Percentiles rank a stretch among this genome's conserved stretches.
Conservation (phyloP, 2,888 invertebrate species). For the Pheosia tremula region DNA sequence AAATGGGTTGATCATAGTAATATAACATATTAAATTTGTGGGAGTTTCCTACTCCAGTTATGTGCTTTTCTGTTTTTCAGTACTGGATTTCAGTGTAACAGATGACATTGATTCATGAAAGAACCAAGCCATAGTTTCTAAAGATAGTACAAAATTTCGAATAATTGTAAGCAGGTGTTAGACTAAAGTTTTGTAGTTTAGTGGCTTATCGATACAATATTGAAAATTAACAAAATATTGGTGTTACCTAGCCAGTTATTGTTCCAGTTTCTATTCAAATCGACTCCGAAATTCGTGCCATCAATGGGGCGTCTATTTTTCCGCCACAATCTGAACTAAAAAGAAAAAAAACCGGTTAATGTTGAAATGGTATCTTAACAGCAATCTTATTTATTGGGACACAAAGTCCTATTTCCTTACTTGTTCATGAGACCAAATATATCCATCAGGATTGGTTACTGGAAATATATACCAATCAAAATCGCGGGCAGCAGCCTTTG, state of each 20-base stretch:
- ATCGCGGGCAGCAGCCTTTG: constrained; percentile 84
- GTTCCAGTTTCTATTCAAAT: constrained; percentile 85
- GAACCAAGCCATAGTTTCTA: no score
- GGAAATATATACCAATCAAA: constrained; percentile 92
- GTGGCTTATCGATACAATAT: no score
- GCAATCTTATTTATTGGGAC: not conserved
- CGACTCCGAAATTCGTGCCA: constrained; percentile 85
- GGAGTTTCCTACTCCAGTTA: no score
- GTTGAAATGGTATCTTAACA: not conserved
- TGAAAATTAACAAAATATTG: no score
- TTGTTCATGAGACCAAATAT: constrained; percentile 85
- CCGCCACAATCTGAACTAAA: constrained; percentile 88
- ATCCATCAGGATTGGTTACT: constrained; percentile 90
- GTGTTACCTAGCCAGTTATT: constrained; percentile 83
- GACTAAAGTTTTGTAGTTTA: no score
- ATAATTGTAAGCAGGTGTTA: no score
- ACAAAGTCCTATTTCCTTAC: no score
- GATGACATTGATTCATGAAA: no score
- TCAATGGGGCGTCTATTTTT: constrained; percentile 77
- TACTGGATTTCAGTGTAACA: no score
- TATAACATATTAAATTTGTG: no score
- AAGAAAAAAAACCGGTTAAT: not conserved
- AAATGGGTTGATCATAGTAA: not conserved
- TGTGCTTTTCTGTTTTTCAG: no score
- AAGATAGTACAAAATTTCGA: no score